Conservation (phyloP, 2,888 invertebrate species). For the Ephialtes manifestator region DNA sequence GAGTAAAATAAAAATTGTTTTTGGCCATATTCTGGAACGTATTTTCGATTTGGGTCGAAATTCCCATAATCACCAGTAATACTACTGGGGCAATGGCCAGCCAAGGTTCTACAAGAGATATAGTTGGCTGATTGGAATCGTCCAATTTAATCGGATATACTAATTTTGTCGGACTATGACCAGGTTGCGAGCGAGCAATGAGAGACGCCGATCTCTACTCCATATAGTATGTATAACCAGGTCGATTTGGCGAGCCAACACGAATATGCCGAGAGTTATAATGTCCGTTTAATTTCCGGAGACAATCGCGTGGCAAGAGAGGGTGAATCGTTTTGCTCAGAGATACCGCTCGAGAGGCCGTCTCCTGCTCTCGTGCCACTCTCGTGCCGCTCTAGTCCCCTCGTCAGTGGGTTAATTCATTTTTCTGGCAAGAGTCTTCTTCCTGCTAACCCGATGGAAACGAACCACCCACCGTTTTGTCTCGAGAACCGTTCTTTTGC, state of each 20-base stretch:
- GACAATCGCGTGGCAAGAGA: slow-evolving; percentile 55
- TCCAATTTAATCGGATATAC: slow-evolving; percentile 68
- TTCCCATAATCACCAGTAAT: slow-evolving; percentile 52
- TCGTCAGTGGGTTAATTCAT: slow-evolving; percentile 65
- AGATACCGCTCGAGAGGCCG: slow-evolving; percentile 34
- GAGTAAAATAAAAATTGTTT: no score
- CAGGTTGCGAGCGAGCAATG: slow-evolving; percentile 3
- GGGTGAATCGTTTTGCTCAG: slow-evolving; percentile 51
- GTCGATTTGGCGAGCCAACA: slow-evolving; percentile 54
- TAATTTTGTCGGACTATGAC: slow-evolving; percentile 58
- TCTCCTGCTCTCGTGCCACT: neutral
- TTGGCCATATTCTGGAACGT: slow-evolving; percentile 14
- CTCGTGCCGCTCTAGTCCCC: slow-evolving; percentile 9
- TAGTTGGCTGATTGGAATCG: slow-evolving; percentile 64
- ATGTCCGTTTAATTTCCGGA: slow-evolving; percentile 72
- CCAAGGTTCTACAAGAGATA: slow-evolving; percentile 44
- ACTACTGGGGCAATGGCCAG: slow-evolving; percentile 28
- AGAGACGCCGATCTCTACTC: neutral
- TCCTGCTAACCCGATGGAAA: slow-evolving; percentile 27
- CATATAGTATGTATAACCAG: neutral
- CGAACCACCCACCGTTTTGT: slow-evolving; percentile 14
- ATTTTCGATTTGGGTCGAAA: slow-evolving; percentile 54
- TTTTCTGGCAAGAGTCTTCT: slow-evolving; percentile 61
- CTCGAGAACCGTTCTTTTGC: neutral
- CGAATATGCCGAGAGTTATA: slow-evolving; percentile 65